A percentile compares a stretch with the other conserved stretches of the same genome.
Evolutionary conservation across 2,888 invertebrate genomes (phyloP).

Genomic region (Eudasyphora cyanicolor): DNA sequence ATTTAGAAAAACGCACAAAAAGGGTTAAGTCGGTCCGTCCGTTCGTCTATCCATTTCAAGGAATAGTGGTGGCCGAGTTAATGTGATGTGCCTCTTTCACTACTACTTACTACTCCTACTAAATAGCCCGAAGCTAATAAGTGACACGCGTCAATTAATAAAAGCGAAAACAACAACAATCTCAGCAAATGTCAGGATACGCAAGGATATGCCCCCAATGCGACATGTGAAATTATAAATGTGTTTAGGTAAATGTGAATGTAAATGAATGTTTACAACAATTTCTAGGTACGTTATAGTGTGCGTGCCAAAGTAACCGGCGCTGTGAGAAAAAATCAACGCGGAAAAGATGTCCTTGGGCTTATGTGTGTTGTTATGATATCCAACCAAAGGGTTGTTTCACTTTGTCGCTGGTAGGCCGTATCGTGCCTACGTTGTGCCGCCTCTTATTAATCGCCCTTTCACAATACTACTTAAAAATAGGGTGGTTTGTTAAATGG

Average conservation of each 20-base stretch:
- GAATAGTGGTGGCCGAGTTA: background rate
- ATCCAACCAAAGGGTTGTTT: constrained; percentile 12
- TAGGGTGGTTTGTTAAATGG: constrained; percentile 8
- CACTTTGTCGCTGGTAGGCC: too few species aligned
- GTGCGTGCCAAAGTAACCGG: background rate
- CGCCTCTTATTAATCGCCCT: background rate
- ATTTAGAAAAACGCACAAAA: constrained; percentile 7
- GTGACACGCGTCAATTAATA: constrained; percentile 61
- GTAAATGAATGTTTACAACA: background rate
- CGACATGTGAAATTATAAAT: background rate
- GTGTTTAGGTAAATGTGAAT: background rate
- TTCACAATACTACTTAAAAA: constrained; percentile 6
- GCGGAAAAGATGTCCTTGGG: constrained; percentile 50
- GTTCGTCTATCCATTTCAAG: background rate
- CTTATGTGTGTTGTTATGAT: constrained; percentile 21
- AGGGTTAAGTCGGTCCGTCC: constrained; percentile 29
- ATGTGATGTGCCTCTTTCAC: background rate
- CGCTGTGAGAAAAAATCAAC: background rate
- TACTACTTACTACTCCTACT: background rate
- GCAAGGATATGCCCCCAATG: background rate
- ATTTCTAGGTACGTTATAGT: background rate
- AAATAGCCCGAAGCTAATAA: constrained; percentile 43
- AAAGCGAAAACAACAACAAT: constrained; percentile 31
- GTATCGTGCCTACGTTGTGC: too few species aligned
- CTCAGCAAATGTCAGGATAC: background rate